A percentile compares a stretch with the other conserved stretches of the same genome.
Conservation (phyloP, 1,140 invertebrate genomes). For the Ectropis grisescens region DNA sequence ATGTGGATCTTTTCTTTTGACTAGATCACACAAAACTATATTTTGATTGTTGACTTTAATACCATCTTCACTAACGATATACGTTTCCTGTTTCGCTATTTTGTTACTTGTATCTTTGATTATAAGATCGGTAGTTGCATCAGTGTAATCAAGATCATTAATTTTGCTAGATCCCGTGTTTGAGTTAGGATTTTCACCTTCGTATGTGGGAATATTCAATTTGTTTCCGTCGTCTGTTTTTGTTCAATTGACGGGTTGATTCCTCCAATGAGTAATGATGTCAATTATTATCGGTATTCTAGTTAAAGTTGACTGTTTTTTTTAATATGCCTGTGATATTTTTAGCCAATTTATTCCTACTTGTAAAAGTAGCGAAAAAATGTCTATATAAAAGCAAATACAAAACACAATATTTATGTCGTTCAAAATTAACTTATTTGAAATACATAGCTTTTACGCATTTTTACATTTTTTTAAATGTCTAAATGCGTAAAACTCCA, state of each 20-base stretch:
- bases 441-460: too few relatives aligned
- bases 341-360: too few relatives aligned
- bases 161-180: constrained; percentile 61
- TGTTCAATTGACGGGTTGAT: constrained; percentile 61
- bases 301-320: too few relatives aligned
- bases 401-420: too few relatives aligned
- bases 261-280: constrained; percentile 54
- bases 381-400: too few relatives aligned
- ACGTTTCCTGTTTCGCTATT: constrained; percentile 13
- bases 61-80: constrained; percentile 33
- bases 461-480: too few relatives aligned
- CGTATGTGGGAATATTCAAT: constrained; percentile 63
- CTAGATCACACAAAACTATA: constrained; percentile 39
- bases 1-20: constrained; percentile 50
- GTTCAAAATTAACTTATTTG: too few relatives aligned
- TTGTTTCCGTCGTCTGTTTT: constrained; percentile 64
- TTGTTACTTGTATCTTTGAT: constrained; percentile 13
- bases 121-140: constrained; percentile 14
- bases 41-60: constrained; percentile 53
- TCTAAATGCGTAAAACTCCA: too few relatives aligned
- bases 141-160: constrained; percentile 46
- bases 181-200: constrained; percentile 64
- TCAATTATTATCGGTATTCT: constrained; percentile 28
- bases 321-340: too few relatives aligned
- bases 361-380: too few relatives aligned